Base-by-base conservation (phyloP, 2,113 vertebrate species). In the Nipponia nippon region DNA sequence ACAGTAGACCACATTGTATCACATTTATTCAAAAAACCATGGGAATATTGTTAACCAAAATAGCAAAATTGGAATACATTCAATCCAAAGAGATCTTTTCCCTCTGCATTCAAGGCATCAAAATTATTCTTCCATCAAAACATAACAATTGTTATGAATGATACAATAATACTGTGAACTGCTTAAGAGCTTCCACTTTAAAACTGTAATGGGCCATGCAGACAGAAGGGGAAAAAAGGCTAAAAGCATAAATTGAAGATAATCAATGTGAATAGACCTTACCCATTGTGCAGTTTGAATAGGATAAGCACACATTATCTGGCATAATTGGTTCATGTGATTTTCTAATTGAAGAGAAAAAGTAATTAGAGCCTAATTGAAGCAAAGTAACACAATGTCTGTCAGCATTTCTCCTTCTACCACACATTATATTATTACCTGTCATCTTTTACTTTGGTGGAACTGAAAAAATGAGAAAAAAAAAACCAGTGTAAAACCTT, bases 331-430 rank as follows among this genome's bases (percentile, higher is more conserved):
- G 93, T 97, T 97, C 97, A 97, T 98, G 97, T 97, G 97, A 98
- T 97, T 98, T 97, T 97, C 96, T 98, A 98, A 98, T 97, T 97
- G 97, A 97, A 96, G 95, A 97, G 97, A 96, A 98, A 90, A 97
- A 97, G 95, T 97, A 98, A 98, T 98, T 98, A 97, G 97, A 98
- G 97, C 93, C 95, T 97, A 97, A 98, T 97, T 98, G 97, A 97
- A 97, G 93, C 89, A 85, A 97, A 98, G 97, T 97, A 97, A 97
- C 95, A 97, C 95, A 97, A 91, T 95, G 92, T 98, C 95, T 97
- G 97, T 97, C 97, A 98, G 97, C 96, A 92, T 96, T 97, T 97
- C 93, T 96, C 76, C 79, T 93, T 94, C 95, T 96, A 90, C 88
- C 66, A 95, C 83, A 96, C 81, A 94, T 97, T 97, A 95, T 97